Percentiles rank a stretch among this genome's conserved stretches.
These are phyloP conservation scores for Sylvietta virens DNA, from an alignment of 2,113 vertebrate species.

Conservation along the genomic window DNA sequence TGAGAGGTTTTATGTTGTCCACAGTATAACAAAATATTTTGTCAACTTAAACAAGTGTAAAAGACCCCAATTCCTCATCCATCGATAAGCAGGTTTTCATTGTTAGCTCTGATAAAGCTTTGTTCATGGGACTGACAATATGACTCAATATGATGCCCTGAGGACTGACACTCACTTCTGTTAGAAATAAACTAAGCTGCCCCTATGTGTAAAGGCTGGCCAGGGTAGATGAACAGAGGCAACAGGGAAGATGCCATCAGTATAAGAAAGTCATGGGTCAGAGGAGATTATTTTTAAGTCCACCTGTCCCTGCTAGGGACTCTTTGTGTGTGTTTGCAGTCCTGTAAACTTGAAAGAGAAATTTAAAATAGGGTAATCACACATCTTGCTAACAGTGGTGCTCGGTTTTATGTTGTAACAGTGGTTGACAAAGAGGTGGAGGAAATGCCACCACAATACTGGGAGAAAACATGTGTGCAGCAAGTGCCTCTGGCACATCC, in stretches of 20 bases:
- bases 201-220: background rate
- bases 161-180: background rate
- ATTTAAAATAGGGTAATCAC: background rate
- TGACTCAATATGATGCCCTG: background rate
- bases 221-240: background rate
- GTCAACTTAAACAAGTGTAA: background rate
- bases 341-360: background rate
- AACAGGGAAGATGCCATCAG: background rate
- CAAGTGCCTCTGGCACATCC: background rate
- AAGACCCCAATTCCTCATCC: background rate
- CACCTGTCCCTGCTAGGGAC: background rate
- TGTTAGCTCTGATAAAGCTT: background rate
- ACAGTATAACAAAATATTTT: background rate
- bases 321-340: background rate
- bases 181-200: background rate
- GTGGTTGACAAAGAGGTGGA: conserved; percentile 42
- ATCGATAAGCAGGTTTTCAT: background rate
- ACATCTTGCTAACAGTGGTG: background rate
- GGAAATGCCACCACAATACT: background rate
- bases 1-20: background rate
- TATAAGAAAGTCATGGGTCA: background rate
- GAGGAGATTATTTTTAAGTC: background rate
- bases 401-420: conserved; percentile 6
- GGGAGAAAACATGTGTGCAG: background rate
- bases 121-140: background rate